phyloP scores from a whole-genome alignment of 2,797 vertebrate species.

The Yasuhikotakia modesta region DNA sequence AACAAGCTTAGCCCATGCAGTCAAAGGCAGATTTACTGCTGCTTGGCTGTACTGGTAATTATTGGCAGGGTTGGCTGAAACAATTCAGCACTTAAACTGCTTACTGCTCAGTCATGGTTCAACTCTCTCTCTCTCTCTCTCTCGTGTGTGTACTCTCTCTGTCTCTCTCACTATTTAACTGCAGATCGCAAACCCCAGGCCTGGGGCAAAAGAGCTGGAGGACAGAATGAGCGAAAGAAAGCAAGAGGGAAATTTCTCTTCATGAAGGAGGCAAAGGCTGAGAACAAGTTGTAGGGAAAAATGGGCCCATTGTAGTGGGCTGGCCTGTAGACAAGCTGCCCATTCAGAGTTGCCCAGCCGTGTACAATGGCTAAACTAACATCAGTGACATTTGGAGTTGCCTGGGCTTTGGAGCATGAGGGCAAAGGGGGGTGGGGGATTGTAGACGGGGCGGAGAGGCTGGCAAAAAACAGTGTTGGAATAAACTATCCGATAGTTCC shows the following conservation, averaged over 20 bases:
- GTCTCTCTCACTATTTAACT: conserved; percentile 52
- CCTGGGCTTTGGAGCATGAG: conserved; percentile 73
- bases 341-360: conserved; percentile 89
- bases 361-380: conserved; percentile 97
- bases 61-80: conserved; percentile 69
- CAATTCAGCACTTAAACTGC: conserved; percentile 66
- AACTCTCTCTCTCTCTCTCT: conserved; percentile 62
- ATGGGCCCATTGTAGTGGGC: conserved; percentile 83
- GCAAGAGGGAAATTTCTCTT: conserved; percentile 68
- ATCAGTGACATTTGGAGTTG: conserved; percentile 84
- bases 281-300: conserved; percentile 80
- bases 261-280: conserved; percentile 69
- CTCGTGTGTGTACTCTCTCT: conserved; percentile 35
- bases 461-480: conserved; percentile 65
- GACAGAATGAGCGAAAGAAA: conserved; percentile 42
- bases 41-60: conserved; percentile 66
- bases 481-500: conserved; percentile 66
- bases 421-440: conserved; percentile 60
- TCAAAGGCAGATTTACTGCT: conserved; percentile 71
- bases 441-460: conserved; percentile 35
- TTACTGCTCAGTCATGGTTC: conserved; percentile 68
- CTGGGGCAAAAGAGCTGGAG: conserved; percentile 63
- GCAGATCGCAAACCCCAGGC: conserved; percentile 59
- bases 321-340: conserved; percentile 84
- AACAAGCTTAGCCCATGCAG: conserved; percentile 71